These are phyloP conservation scores for Rousettus leschenaultii DNA, from an alignment of 2,113 vertebrate species.

Conservation along the genomic window DNA sequence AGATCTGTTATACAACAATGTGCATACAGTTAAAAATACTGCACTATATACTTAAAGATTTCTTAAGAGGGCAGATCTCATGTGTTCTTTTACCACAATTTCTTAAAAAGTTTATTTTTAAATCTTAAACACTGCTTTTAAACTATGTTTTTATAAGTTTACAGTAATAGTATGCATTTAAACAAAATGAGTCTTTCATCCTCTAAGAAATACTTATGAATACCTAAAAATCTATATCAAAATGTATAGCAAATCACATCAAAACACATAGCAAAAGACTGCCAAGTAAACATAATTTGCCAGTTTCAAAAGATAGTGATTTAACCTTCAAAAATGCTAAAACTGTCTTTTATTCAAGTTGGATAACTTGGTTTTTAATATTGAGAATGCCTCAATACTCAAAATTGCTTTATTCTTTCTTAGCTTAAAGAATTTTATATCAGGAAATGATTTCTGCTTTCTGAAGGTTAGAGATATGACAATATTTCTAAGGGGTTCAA, in stretches of 20 bases:
- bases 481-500: background rate
- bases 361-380: background rate
- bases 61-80: background rate
- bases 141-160: background rate
- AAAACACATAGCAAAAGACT: conserved; percentile 28
- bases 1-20: background rate
- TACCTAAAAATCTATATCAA: background rate
- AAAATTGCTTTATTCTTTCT: background rate
- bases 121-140: conserved; percentile 15
- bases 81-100: background rate
- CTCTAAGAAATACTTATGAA: background rate
- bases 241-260: background rate
- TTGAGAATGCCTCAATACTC: background rate
- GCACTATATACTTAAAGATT: background rate
- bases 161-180: background rate
- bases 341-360: conserved; percentile 1
- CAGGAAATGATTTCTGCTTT: background rate
- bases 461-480: background rate
- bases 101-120: background rate
- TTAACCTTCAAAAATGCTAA: conserved; percentile 4
- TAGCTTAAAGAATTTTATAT: background rate
- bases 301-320: conserved; percentile 38
- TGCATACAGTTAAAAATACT: background rate
- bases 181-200: background rate
- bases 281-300: background rate